These are phyloP conservation scores for Trididemnum nubilum DNA, from an alignment of 23 tunicate genomes.

Conservation along the genomic window DNA sequence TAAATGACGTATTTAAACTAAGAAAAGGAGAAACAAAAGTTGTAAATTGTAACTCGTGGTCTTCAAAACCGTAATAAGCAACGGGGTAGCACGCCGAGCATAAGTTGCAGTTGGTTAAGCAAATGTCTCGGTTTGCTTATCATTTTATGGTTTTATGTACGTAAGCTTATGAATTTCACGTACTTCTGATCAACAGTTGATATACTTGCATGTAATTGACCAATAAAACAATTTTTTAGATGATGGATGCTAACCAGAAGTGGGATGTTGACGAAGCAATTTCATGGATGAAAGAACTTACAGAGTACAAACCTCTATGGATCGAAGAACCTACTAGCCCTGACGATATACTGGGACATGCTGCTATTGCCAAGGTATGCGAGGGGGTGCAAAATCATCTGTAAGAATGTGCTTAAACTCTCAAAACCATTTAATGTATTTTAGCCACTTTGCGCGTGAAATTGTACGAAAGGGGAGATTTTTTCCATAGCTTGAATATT, in stretches of 20 bases:
- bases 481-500: not conserved
- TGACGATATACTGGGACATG: constrained; percentile 96
- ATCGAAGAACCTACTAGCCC: constrained; percentile 98
- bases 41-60: too few relatives aligned
- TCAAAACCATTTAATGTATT: not conserved
- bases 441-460: not conserved
- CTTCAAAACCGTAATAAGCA: too few relatives aligned
- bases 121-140: too few relatives aligned
- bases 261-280: constrained; percentile 99
- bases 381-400: too few relatives aligned
- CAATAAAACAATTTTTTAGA: constrained; percentile 51
- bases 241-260: constrained; percentile 98
- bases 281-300: constrained; percentile 88
- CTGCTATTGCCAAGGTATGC: constrained; percentile 77
- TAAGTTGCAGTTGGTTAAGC: too few relatives aligned
- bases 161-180: too few relatives aligned
- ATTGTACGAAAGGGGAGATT: not conserved
- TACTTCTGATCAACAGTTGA: too few relatives aligned
- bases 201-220: too few relatives aligned
- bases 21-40: too few relatives aligned
- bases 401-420: not conserved
- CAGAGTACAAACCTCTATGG: constrained; percentile 87
- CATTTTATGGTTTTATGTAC: too few relatives aligned
- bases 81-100: too few relatives aligned
- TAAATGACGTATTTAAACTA: too few relatives aligned